phyloP scores from a whole-genome alignment of 1,140 invertebrate species.

The Drosophila punjabiensis region DNA sequence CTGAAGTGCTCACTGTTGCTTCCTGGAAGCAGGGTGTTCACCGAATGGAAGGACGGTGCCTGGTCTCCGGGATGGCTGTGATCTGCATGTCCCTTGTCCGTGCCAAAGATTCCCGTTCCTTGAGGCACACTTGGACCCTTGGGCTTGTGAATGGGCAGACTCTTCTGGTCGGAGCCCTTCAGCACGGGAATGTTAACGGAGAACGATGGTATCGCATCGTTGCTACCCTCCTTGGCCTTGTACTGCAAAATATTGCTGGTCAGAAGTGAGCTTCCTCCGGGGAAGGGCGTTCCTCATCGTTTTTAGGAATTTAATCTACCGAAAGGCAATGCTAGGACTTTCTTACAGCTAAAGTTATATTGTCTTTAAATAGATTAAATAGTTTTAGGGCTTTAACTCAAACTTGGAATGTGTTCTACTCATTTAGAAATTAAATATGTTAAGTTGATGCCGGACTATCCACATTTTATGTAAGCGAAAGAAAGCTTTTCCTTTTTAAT shows the following conservation, averaged over 20 bases:
- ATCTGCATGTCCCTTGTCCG: constrained; percentile 71
- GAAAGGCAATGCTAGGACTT: not conserved
- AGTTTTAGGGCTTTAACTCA: not conserved
- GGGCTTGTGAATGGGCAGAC: constrained; percentile 59
- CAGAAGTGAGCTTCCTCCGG: not conserved
- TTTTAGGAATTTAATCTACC: not conserved
- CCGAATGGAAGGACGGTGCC: constrained; percentile 71
- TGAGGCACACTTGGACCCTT: constrained; percentile 40
- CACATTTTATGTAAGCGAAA: not conserved
- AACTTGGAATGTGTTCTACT: not conserved
- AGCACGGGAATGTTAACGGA: constrained; percentile 41
- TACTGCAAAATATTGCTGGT: constrained; percentile 63
- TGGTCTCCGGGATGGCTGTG: constrained; percentile 72
- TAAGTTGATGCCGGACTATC: not conserved
- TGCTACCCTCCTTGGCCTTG: constrained; percentile 45
- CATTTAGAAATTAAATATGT: not conserved
- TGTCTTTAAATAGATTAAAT: not conserved
- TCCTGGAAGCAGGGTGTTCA: constrained; percentile 66
- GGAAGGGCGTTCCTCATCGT: not conserved
- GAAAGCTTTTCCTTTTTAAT: not conserved
- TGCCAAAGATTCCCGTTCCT: constrained; percentile 72
- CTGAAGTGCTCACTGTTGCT: constrained; percentile 67
- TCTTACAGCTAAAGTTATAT: not conserved
- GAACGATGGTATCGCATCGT: constrained; percentile 49
- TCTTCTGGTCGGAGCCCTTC: constrained; percentile 75